Conservation (phyloP, 2,113 vertebrate species). For the Cottus gobio region DNA sequence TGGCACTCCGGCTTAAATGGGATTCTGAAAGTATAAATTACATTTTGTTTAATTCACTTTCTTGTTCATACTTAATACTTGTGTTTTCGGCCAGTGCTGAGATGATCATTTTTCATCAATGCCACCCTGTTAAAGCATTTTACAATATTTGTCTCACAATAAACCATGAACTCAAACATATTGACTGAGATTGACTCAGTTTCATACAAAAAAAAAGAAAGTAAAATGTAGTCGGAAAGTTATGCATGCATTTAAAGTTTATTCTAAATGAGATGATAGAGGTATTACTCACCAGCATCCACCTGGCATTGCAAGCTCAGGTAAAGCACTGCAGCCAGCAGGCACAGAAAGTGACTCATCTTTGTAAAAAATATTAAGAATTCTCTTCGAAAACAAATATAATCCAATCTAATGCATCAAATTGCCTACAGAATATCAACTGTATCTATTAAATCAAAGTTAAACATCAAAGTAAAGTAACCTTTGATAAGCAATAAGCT, state of each 20-base stretch:
- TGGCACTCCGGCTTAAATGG: slow-evolving; percentile 47
- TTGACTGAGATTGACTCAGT: not conserved
- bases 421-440: not conserved
- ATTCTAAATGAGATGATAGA: too few species aligned
- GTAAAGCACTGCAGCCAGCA: slow-evolving; percentile 41
- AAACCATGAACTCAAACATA: not conserved
- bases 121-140: not conserved
- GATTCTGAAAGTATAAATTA: slow-evolving; percentile 36
- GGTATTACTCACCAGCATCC: slow-evolving; percentile 49
- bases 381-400: too few species aligned
- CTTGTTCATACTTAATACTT: too few species aligned
- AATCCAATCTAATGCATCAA: not conserved
- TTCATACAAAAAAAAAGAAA: not conserved
- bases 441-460: not conserved
- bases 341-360: slow-evolving; percentile 49
- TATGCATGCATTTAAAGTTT: not conserved
- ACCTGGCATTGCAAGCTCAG: slow-evolving; percentile 38
- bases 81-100: not conserved
- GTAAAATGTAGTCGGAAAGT: too few species aligned
- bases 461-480: not conserved
- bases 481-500: not conserved
- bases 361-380: slow-evolving; percentile 26
- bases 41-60: not conserved
- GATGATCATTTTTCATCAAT: not conserved
- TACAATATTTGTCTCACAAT: not conserved